phyloP scores from a whole-genome alignment of 2,113 vertebrate genomes.

The Casuarius casuarius region DNA sequence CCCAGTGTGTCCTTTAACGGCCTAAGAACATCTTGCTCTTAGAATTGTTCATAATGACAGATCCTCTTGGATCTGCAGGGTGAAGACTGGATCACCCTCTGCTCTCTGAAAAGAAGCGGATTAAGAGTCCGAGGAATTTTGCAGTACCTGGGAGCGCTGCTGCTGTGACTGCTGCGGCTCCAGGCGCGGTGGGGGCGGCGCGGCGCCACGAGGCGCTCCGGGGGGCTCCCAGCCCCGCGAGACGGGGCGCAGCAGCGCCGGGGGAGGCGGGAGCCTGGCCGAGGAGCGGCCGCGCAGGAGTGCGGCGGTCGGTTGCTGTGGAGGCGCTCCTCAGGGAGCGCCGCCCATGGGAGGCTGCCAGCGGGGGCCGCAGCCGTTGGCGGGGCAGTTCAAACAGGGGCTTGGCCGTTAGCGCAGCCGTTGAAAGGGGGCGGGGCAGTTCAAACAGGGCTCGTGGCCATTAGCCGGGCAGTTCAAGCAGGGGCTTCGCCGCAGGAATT shows the following conservation, averaged over 20 bases:
- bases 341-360: rapidly evolving
- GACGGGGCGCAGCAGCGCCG: rapidly evolving
- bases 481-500: too few species aligned
- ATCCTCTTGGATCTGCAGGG: not conserved
- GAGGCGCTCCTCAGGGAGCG: rapidly evolving
- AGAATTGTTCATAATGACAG: not conserved
- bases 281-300: not conserved
- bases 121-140: not conserved
- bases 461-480: too few species aligned
- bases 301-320: too few species aligned
- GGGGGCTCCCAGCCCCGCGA: rapidly evolving
- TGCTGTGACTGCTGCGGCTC: rapidly evolving
- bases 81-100: not conserved
- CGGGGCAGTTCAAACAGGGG: too few species aligned
- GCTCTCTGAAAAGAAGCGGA: rapidly evolving
- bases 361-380: too few species aligned
- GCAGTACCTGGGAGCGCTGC: rapidly evolving
- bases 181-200: rapidly evolving
- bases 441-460: too few species aligned
- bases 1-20: not conserved
- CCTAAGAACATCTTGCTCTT: not conserved
- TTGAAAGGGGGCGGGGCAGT: too few species aligned
- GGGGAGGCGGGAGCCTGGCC: rapidly evolving
- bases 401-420: too few species aligned
- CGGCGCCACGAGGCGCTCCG: rapidly evolving